These are phyloP conservation scores for Alcis repandata DNA, from an alignment of 2,888 invertebrate species.

Conservation along the genomic window DNA sequence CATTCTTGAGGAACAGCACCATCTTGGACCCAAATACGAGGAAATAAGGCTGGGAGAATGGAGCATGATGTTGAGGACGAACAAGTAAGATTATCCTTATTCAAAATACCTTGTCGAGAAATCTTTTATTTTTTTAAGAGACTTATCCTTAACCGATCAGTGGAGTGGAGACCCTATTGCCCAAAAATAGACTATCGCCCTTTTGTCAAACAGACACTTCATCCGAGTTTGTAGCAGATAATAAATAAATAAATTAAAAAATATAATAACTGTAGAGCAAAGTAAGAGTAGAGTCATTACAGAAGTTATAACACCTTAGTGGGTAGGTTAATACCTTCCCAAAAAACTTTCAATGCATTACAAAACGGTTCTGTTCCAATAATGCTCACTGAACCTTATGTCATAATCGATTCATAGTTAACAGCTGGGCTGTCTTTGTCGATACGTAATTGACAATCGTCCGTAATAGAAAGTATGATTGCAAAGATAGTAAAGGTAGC, in stretches of 20 bases:
- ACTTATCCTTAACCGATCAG: too few relatives aligned
- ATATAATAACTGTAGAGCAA: too few relatives aligned
- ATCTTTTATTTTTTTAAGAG: neutral
- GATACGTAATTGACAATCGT: slow-evolving; percentile 10
- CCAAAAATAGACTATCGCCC: too few relatives aligned
- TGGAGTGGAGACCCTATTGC: too few relatives aligned
- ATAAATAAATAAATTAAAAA: too few relatives aligned
- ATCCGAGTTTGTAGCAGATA: too few relatives aligned
- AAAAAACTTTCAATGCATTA: too few relatives aligned
- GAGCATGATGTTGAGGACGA: slow-evolving; percentile 85
- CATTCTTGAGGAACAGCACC: slow-evolving; percentile 90
- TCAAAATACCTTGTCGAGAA: neutral
- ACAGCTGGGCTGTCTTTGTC: neutral
- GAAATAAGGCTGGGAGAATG: slow-evolving; percentile 89
- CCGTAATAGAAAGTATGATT: slow-evolving; percentile 33
- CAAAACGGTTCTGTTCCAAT: too few relatives aligned
- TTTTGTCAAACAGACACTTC: too few relatives aligned
- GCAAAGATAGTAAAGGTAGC: slow-evolving; percentile 7
- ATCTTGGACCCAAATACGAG: slow-evolving; percentile 89
- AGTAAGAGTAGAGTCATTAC: too few relatives aligned
- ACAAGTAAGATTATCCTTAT: slow-evolving; percentile 71
- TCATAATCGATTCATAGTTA: slow-evolving; percentile 14
- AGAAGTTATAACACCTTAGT: too few relatives aligned
- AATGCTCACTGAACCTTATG: neutral
- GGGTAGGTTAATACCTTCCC: too few relatives aligned